Conservation (phyloP, 1,140 invertebrate species). For the Radopholus similis region DNA sequence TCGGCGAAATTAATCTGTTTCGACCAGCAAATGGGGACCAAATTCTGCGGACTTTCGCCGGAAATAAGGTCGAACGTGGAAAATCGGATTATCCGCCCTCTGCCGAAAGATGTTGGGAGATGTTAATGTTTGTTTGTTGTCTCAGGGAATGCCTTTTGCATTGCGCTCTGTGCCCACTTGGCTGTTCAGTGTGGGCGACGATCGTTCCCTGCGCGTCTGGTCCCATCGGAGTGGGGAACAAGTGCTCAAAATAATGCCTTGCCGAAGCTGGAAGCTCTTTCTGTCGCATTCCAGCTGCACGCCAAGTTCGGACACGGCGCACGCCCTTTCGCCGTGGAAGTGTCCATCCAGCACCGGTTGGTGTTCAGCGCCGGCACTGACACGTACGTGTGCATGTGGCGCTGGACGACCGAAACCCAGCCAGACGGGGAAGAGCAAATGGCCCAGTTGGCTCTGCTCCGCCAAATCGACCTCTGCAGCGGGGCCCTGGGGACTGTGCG, state of each 20-base stretch:
- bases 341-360: neutral
- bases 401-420: neutral
- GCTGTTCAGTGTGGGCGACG: constrained; percentile 11
- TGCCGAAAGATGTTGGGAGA: no score
- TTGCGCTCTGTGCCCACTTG: neutral
- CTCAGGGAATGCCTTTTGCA: constrained; percentile 12
- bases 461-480: neutral
- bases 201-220: constrained; percentile 14
- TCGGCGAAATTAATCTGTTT: constrained; percentile 9
- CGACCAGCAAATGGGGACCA: neutral
- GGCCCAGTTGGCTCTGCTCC: neutral
- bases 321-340: constrained; percentile 4
- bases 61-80: neutral
- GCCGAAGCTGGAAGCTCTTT: no score
- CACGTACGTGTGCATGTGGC: constrained; percentile 11
- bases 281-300: neutral
- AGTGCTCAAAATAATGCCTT: no score
- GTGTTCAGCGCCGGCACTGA: constrained; percentile 3
- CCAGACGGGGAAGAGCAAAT: neutral
- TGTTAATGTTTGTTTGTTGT: neutral
- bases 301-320: constrained; percentile 5
- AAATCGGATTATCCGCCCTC: neutral
- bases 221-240: neutral
- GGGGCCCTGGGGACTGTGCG: neutral
- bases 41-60: constrained; percentile 6